phyloP scores from a whole-genome alignment of 2,888 invertebrate species.

The Prosopocoilus inquinatus region DNA sequence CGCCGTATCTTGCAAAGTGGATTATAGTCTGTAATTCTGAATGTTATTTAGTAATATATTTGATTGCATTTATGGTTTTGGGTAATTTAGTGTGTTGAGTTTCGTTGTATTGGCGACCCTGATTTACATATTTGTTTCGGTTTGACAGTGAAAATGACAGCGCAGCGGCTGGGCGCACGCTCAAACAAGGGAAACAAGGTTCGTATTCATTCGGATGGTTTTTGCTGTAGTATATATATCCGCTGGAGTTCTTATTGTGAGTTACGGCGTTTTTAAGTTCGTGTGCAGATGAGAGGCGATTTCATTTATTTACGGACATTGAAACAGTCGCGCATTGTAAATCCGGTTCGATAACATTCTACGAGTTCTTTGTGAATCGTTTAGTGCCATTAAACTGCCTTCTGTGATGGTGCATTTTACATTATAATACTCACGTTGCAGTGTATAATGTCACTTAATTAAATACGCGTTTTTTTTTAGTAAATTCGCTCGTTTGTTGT shows the following conservation, averaged over 20 bases:
- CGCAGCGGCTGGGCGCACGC: background rate
- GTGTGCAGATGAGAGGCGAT: slow-evolving; percentile 12
- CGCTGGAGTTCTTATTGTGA: background rate
- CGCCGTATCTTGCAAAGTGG: no score
- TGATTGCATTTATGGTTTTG: background rate
- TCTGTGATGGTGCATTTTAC: slow-evolving; percentile 18
- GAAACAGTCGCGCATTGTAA: slow-evolving; percentile 10
- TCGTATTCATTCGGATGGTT: background rate
- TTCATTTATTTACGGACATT: slow-evolving; percentile 13
- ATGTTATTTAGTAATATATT: no score
- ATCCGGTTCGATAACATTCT: slow-evolving; percentile 16
- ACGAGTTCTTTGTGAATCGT: slow-evolving; percentile 14
- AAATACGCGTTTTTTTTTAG: slow-evolving; percentile 7
- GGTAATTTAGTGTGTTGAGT: background rate
- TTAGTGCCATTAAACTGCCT: slow-evolving; percentile 19
- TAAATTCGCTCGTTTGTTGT: slow-evolving; percentile 1
- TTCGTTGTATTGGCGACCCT: background rate
- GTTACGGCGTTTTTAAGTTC: slow-evolving; percentile 11
- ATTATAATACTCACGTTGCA: slow-evolving; percentile 4
- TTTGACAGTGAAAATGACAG: slow-evolving; percentile 3
- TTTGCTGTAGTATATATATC: background rate
- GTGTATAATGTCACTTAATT: slow-evolving; percentile 12
- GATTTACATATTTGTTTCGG: slow-evolving; percentile 12
- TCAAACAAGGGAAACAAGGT: background rate
- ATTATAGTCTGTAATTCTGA: no score